Base-by-base conservation (phyloP, 2,797 vertebrate species). In the Gouania willdenowi region DNA sequence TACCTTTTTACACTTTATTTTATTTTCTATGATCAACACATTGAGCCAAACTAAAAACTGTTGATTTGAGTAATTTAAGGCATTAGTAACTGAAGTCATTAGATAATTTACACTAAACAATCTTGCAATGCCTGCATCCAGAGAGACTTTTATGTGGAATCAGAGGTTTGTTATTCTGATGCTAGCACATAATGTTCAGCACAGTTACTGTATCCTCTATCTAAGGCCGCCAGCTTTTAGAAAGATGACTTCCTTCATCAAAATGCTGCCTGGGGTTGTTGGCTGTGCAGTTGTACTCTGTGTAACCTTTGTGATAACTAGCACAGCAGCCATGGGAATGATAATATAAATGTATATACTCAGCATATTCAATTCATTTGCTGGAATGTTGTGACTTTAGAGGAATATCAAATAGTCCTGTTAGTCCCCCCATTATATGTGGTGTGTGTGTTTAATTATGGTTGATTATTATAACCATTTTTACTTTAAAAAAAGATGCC, bases 291-390 rank as follows among this genome's bases (percentile, higher is more conserved):
- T 32, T 47, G 44, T 42, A 71, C 68, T 75, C 61, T 66, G 39
- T 6, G 39, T 71, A 60, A 78, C 70, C 70, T 76, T 52, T 56
- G 36, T 11, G 11, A 48, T 69, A 79, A 73, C 54, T 75, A 71
- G 71, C 46, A 66, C 63, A 75, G 58, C 47, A 76, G 63, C 58
- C 1, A 8, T 66, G 66, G 73, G 69, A 73, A 39, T 64, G 38
- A 46, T 55, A 52, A 52, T 69, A 48, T 54, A 34, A 75, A 72
- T 49, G 56, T 50, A 67, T 68, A 47, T 41, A 54, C 59, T 49
- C 42, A 56, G 52, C 52, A 49, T 59, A 48, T 66, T 60, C 43
- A 47, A 22, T 53, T 60, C 58, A 26, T 40, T 38, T 34, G 55
- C 29, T 59, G 56, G 47, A 43, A 38, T 68, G 47, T 57, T 71